Evolutionary conservation across 2,888 invertebrate genomes (phyloP), one percentile per base, ranked within the genome.

Genomic region (Drosophila diplacantha): DNA sequence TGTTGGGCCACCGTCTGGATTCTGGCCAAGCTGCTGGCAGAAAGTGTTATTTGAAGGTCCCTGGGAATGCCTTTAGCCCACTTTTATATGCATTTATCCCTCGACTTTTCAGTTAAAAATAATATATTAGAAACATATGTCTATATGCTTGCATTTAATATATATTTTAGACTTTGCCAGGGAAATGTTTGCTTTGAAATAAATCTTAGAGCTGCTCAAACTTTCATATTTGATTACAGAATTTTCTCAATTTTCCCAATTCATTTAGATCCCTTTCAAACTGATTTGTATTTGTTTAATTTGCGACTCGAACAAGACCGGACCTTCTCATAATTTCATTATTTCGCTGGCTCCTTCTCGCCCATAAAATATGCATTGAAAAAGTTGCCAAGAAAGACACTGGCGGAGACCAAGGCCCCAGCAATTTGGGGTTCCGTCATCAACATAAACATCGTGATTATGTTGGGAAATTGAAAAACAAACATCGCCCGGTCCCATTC

Each of bases 341-440:
- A 26, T 24, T 53, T 51, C 34, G 14, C 5, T 49, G 22, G 16
- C 32, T 11, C 7, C n/a, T 3, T 6, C 1, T 12, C 1, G 24
- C 24, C 18, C 16, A 18, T 18, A 50, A 53, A 34, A 51, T 51
- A 43, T 34, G 32, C 31, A 26, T 52, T 20, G 26, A 54, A 29
- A 37, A 20, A 9, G 44, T 14, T 26, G 35, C 12, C 6, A 20
- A 54, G 34, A 20, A 26, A 53, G 54, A n/a, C 53, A 51, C 14
- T 39, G 39, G 8, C 39, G 2, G n/a, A 9, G 39, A 5, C 39
- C 2, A 54, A 29, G 35, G 54, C 35, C 35, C 53, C 59, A 61
- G 63, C 63, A 49, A 60, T 63, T 60, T 43, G 1, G 38, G 41
- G n/a, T 41, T n/a, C 16, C 41, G 62, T 62, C 60, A 49, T 60